Evolutionary conservation across 2,888 invertebrate genomes (phyloP).

Genomic region (Callimorpha dominula): DNA sequence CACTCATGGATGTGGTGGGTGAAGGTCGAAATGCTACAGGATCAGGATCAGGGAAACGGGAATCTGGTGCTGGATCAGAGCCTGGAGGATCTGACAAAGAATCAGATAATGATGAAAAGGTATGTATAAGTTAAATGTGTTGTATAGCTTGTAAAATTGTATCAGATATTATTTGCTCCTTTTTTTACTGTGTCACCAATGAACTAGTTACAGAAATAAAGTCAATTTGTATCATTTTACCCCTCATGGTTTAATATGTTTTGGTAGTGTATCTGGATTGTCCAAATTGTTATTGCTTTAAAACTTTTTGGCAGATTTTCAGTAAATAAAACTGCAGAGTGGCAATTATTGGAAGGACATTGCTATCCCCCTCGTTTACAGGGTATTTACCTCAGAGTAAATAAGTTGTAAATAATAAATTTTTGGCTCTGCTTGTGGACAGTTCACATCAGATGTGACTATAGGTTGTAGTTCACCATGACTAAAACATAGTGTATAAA

Average conservation of each 20-base stretch:
- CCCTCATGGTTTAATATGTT: constrained; percentile 34
- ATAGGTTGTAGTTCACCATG: constrained; percentile 26
- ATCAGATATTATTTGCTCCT: constrained; percentile 57
- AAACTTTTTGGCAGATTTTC: constrained; percentile 37
- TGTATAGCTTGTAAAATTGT: constrained; percentile 43
- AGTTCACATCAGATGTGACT: constrained; percentile 30
- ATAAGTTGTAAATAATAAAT: constrained; percentile 39
- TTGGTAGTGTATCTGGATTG: constrained; percentile 81
- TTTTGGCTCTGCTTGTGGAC: constrained; percentile 62
- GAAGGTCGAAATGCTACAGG: constrained; percentile 91
- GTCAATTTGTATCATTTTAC: constrained; percentile 36
- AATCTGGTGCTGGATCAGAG: constrained; percentile 93
- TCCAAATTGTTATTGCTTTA: constrained; percentile 64
- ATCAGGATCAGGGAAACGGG: constrained; percentile 88
- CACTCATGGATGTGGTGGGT: constrained; percentile 95
- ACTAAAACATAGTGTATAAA: constrained; percentile 25
- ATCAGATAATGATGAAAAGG: constrained; percentile 96
- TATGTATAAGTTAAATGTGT: constrained; percentile 74
- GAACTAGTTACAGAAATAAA: constrained; percentile 33
- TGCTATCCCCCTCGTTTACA: constrained; percentile 20
- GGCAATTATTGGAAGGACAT: constrained; percentile 45
- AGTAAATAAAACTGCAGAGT: constrained; percentile 81
- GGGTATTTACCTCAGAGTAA: constrained; percentile 19
- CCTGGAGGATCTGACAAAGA: constrained; percentile 94
- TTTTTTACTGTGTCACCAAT: constrained; percentile 48